These are phyloP conservation scores for Epinotia brunnichana DNA, from an alignment of 2,888 invertebrate species.

Conservation along the genomic window DNA sequence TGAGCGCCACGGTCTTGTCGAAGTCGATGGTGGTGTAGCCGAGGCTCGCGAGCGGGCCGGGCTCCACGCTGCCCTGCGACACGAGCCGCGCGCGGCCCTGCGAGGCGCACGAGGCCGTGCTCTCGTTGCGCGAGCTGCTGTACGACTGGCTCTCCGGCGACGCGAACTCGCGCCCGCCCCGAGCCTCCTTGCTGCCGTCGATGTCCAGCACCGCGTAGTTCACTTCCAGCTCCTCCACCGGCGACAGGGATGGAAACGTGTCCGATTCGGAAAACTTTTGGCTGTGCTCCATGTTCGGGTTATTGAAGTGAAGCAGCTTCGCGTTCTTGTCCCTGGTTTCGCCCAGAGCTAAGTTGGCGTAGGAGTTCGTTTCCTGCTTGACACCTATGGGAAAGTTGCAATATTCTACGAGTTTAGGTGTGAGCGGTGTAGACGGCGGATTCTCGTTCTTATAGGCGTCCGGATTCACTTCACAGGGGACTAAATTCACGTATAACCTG, in stretches of 20 bases:
- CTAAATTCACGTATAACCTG: constrained; percentile 77
- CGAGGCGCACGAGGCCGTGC: constrained; percentile 62
- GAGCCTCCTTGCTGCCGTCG: constrained; percentile 81
- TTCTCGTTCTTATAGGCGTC: constrained; percentile 62
- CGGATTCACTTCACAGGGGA: constrained; percentile 61
- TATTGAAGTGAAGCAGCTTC: constrained; percentile 57
- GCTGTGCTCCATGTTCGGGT: constrained; percentile 57
- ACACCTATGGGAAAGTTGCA: constrained; percentile 65
- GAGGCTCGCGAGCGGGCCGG: constrained; percentile 60
- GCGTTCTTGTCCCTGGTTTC: constrained; percentile 67
- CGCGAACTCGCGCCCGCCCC: constrained; percentile 57
- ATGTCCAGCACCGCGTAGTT: constrained; percentile 93
- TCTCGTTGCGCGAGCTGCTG: constrained; percentile 67
- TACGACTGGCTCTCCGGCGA: constrained; percentile 69
- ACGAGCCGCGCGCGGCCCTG: constrained; percentile 65
- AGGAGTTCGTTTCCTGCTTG: constrained; percentile 69
- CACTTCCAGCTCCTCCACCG: constrained; percentile 77
- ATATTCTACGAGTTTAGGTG: constrained; percentile 74
- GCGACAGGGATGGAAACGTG: constrained; percentile 73
- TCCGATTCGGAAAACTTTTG: constrained; percentile 78
- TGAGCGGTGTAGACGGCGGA: constrained; percentile 68
- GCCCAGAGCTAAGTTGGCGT: constrained; percentile 74
- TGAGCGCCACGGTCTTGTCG: constrained; percentile 95
- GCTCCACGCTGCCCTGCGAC: constrained; percentile 71
- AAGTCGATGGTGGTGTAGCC: constrained; percentile 97